Evolutionary conservation across 2,797 vertebrate species (phyloP), one percentile per base, ranked within the genome.

Genomic region (Melanotaenia boesemani): DNA sequence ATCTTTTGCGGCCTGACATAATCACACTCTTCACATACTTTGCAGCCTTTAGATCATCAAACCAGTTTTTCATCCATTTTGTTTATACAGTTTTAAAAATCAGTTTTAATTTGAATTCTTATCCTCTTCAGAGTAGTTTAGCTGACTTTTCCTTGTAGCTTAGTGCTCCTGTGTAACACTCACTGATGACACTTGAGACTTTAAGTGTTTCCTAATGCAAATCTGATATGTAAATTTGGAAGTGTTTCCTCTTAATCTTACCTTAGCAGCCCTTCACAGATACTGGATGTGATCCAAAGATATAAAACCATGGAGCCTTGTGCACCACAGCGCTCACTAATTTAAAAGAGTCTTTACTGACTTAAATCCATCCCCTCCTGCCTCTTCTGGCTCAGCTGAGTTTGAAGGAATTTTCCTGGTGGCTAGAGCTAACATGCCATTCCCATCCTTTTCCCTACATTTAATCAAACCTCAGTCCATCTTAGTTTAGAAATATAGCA

Each of bases 391-490:
- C 60, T 69, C 66, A 37, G 9, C 74, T 37, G 56, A 39, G 46
- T 22, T 58, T 26, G 36, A 24, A 20, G 44, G 71, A 22, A 30
- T 60, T 57, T 36, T 64, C 55, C 48, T 54, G 70, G 26, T 37
- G 46, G 70, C 62, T 54, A 11, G 34, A 32, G 63, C 32, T 59
- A 50, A 57, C 58, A 24, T 16, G 41, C 12, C 13, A 13, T 7
- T 39, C 15, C 22, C 30, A 20, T n/a, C 41, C 12, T 4, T 63
- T 13, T 10, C 30, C 34, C 8, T 34, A 34, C 28, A 4, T 44
- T 60, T 65, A 59, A 46, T 60, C 66, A 55, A 37, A 65, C 67
- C 46, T 66, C 62, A 66, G 60, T 55, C 44, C 52, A 6, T 24
- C 69, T 52, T 5, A 0, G 60, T 18, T 52, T 60, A 50, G 58